phyloP scores from a whole-genome alignment of 2,888 invertebrate genomes.

The Atethmia centrago region DNA sequence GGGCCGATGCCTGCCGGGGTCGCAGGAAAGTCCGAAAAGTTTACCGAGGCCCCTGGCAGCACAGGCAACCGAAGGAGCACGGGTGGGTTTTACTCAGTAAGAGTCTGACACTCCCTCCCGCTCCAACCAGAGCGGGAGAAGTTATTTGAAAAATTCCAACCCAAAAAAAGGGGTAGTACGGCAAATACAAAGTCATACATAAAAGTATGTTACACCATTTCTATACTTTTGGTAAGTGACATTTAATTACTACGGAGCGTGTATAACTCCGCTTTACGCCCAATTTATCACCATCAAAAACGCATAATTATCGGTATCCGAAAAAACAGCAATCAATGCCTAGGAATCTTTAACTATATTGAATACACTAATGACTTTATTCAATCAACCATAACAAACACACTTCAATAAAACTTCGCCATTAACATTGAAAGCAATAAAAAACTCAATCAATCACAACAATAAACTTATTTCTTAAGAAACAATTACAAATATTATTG shows the following conservation, averaged over 20 bases:
- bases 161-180: too few relatives aligned
- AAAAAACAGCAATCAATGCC: background rate
- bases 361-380: background rate
- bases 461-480: constrained; percentile 35
- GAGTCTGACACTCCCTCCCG: too few relatives aligned
- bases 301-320: background rate
- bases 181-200: background rate
- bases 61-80: too few relatives aligned
- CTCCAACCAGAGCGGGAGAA: too few relatives aligned
- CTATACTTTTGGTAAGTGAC: background rate
- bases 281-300: background rate
- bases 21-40: too few relatives aligned
- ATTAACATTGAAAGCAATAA: constrained; percentile 28
- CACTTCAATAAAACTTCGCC: constrained; percentile 10
- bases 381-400: background rate
- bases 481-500: constrained; percentile 36
- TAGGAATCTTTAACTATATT: background rate
- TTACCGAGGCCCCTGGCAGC: too few relatives aligned
- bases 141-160: too few relatives aligned
- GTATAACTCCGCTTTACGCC: background rate
- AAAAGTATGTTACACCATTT: background rate
- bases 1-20: too few relatives aligned
- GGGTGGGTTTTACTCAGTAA: too few relatives aligned
- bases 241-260: background rate
- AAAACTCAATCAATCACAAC: constrained; percentile 40